Conservation (phyloP, 2,113 vertebrate species). For the Kobus ellipsiprymnus region DNA sequence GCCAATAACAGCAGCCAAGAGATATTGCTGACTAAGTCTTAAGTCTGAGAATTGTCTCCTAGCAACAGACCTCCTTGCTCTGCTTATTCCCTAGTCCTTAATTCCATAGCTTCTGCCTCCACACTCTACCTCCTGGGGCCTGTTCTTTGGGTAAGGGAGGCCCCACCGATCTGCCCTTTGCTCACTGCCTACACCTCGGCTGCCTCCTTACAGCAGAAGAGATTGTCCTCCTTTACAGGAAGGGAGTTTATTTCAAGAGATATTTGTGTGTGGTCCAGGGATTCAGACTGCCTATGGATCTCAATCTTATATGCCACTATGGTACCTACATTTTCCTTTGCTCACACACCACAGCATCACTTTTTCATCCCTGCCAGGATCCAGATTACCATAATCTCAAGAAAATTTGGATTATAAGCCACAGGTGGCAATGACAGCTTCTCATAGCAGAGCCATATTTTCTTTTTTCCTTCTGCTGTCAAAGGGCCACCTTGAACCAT, state of each 20-base stretch:
- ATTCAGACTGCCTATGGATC: neutral
- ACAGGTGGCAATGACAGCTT: neutral
- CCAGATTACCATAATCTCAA: neutral
- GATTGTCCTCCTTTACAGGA: neutral
- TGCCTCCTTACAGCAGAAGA: neutral
- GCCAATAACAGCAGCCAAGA: conserved; percentile 13
- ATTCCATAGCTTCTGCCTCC: neutral
- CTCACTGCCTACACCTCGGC: neutral
- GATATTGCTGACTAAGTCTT: conserved; percentile 55
- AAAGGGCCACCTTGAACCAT: neutral
- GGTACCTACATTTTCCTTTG: neutral
- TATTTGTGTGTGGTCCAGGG: neutral
- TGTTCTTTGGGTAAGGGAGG: neutral
- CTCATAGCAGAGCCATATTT: neutral
- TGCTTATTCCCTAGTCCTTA: neutral
- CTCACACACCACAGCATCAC: neutral
- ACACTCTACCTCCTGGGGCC: neutral
- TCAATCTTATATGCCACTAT: neutral
- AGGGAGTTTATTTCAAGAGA: neutral
- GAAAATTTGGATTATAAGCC: neutral
- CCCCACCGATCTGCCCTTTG: neutral
- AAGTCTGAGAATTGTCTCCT: conserved; percentile 27
- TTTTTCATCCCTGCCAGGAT: neutral
- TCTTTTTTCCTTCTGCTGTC: neutral
- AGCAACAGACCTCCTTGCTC: conserved; percentile 26